Conservation (phyloP, 2,888 invertebrate genomes). For the Cheilosia vulpina region DNA sequence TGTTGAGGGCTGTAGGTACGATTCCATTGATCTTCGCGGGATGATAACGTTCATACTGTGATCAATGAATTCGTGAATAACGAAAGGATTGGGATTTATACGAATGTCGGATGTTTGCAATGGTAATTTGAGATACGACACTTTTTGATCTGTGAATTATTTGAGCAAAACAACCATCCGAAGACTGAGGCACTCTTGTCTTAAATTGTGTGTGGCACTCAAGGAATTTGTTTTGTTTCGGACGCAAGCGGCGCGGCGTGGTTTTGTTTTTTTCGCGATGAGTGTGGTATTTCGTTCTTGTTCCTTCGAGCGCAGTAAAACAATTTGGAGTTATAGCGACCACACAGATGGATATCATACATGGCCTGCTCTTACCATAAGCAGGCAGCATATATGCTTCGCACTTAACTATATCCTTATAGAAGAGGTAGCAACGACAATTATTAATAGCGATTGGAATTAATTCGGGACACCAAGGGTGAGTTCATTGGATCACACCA, state of each 20-base stretch:
- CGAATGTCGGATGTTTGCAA: conserved; percentile 20
- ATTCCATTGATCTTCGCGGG: conserved; percentile 52
- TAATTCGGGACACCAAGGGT: too few relatives aligned
- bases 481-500: too few relatives aligned
- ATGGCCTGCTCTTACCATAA: too few relatives aligned
- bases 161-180: conserved; percentile 13
- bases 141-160: conserved; percentile 44
- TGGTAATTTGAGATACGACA: conserved; percentile 59
- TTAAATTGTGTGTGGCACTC: conserved; percentile 33
- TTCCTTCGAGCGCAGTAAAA: neutral
- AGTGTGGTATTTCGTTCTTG: conserved; percentile 18
- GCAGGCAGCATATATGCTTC: too few relatives aligned
- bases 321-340: too few relatives aligned
- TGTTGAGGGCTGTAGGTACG: conserved; percentile 13
- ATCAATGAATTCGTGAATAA: conserved; percentile 60
- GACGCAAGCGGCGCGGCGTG: neutral
- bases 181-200: neutral
- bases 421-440: too few relatives aligned
- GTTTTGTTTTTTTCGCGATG: neutral
- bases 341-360: too few relatives aligned
- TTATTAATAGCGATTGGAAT: too few relatives aligned
- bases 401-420: too few relatives aligned
- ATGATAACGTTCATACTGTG: conserved; percentile 33
- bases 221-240: conserved; percentile 42
- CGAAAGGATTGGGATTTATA: conserved; percentile 51